A percentile compares a stretch with the other conserved stretches of the same genome.
These are phyloP conservation scores for Ondatra zibethicus DNA, from an alignment of 2,113 vertebrate species.

Conservation along the genomic window DNA sequence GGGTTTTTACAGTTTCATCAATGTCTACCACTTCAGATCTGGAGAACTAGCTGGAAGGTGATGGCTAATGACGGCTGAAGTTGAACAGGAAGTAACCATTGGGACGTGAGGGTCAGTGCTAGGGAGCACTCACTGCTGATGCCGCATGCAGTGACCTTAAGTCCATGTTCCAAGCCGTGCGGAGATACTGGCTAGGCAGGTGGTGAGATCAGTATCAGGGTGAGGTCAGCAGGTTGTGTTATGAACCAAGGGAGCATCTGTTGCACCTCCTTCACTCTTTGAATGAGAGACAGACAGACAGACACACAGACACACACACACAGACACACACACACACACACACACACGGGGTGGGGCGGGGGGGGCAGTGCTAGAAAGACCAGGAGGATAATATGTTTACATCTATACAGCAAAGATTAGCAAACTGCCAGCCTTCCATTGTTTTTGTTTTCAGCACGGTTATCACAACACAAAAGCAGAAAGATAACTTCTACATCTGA, in stretches of 20 bases:
- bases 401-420: constrained; percentile 66
- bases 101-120: background rate
- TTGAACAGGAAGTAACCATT: constrained; percentile 69
- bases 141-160: background rate
- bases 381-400: constrained; percentile 40
- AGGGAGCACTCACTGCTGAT: background rate
- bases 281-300: background rate
- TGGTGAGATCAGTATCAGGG: background rate
- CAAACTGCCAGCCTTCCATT: constrained; percentile 21
- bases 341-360: background rate
- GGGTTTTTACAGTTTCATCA: constrained; percentile 32
- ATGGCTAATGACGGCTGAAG: constrained; percentile 57
- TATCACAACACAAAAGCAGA: constrained; percentile 72
- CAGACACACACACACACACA: background rate
- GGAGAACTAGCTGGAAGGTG: constrained; percentile 57
- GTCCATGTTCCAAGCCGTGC: background rate
- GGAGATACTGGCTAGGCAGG: background rate
- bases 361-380: background rate
- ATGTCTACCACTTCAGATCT: background rate
- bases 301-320: background rate
- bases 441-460: constrained; percentile 53
- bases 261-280: background rate
- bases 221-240: constrained; percentile 6
- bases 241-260: background rate
- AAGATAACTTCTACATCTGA: constrained; percentile 66